Evolutionary conservation across 2,113 vertebrate species (phyloP), one percentile per base, ranked within the genome.

Genomic region (Zeus faber): DNA sequence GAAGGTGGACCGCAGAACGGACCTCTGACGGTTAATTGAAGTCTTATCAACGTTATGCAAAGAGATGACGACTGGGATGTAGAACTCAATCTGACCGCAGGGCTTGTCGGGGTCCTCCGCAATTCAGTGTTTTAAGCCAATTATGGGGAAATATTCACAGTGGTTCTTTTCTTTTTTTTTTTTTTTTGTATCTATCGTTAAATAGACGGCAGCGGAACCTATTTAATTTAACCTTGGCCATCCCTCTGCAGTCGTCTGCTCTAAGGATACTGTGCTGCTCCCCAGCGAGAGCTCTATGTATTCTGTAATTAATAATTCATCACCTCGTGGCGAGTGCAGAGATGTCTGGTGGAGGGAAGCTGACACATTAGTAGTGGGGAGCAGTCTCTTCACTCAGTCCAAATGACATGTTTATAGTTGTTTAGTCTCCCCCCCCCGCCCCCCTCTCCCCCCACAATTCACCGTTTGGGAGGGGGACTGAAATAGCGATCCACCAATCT

Each of bases 281-380:
- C 85, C 87, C 48, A 21, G 64, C 65, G 88, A 85, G 80, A 79
- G 58, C 74, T 79, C 59, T 65, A 55, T 76, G 75, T 88, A 78
- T 88, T 85, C 82, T 81, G 79, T 86, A 82, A 87, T 88, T 84
- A 87, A 88, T 86, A 87, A 90, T 88, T 87, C 74, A 89, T 83
- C 64, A 50, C 65, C 72, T 79, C 64, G 69, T 87, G 64, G 72
- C 71, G 58, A 85, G 79, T 74, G 70, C 81, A 87, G 70, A 82
- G 68, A 58, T 67, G 77, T 73, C 70, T 72, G 71, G 37, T 51
- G 57, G 29, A 61, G 54, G 71, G 62, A 63, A 62, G 74, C 58
- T 57, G 71, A 79, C 66, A 78, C 64, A 50, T 67, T 67, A 78
- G 62, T 57, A 62, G 58, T 69, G 55, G 29, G 41, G 55, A 41